These are phyloP conservation scores for Sympetrum striolatum DNA, from an alignment of 2,888 invertebrate species.

Conservation along the genomic window DNA sequence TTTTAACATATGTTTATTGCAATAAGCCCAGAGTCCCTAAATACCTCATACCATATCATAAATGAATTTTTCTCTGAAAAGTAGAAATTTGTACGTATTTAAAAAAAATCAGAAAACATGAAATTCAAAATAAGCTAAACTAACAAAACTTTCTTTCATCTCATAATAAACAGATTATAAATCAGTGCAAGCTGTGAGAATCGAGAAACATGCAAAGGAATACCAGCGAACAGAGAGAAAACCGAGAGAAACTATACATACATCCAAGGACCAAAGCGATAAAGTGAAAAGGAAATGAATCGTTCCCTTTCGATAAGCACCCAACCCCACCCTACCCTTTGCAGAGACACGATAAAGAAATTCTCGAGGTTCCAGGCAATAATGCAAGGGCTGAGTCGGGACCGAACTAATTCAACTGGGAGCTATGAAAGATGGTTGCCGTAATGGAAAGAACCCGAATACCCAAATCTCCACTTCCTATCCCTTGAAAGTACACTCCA, in stretches of 20 bases:
- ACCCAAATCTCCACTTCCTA: not conserved
- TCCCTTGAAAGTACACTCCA: not conserved
- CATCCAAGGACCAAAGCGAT: not conserved
- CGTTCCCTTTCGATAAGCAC: constrained; percentile 22
- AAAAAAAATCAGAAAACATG: no score
- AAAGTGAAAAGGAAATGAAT: constrained; percentile 6
- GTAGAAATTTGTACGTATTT: no score
- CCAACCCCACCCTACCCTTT: not conserved
- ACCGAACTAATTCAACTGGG: not conserved
- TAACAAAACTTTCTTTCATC: not conserved
- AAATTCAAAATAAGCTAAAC: no score
- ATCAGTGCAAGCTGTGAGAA: not conserved
- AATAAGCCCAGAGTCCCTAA: no score
- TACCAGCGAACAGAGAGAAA: no score
- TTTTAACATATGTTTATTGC: no score
- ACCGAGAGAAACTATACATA: not conserved
- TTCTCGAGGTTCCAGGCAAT: not conserved
- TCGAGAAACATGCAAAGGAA: not conserved
- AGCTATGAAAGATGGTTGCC: not conserved
- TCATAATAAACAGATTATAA: not conserved
- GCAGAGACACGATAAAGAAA: not conserved
- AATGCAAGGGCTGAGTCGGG: not conserved
- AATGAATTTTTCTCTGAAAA: no score
- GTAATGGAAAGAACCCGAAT: constrained; percentile 8
- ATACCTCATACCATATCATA: no score